Evolutionary conservation across 2,113 vertebrate species (phyloP), one percentile per base, ranked within the genome.

Genomic region (Laticauda laticaudata): DNA sequence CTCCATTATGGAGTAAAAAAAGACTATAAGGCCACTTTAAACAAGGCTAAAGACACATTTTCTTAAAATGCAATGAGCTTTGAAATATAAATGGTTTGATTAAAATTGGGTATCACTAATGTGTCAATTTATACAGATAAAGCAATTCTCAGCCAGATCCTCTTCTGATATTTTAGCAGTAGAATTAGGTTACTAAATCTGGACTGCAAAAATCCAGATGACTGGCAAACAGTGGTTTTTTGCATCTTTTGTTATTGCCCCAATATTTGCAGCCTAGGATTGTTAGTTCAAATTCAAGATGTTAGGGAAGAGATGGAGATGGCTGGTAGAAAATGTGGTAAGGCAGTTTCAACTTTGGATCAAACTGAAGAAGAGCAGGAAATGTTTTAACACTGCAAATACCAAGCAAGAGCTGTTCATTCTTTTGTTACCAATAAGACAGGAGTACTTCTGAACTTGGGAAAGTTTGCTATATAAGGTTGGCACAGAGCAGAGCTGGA

Each of bases 401-500:
- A 43, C 10, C 88, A 90, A n/a, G 11, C 64, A 48, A 85, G 53
- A 55, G 81, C 51, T 81, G 34, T 48, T 24, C 18, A 14, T 51
- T 86, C 21, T 48, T 87, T 92, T 14, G 21, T 89, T 61, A 61
- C 34, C 90, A 86, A 93, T 91, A 23, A 91, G 29, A 43, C 54
- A 10, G 54, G 88, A 92, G 92, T 59, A 87, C 91, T 94, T 92
- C 91, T 96, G 90, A 93, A 96, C 92, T 95, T 96, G 93, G 75
- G 91, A 92, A 93, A 95, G 57, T 88, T 91, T 51, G 81, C 95
- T 96, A 89, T 94, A 93, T 81, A 96, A 96, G 61, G 1, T 7
- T 91, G 95, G 92, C 93, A 94, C 95, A 96, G 94, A 95, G 94
- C 94, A 94, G 18, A 81, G 56, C 94, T 43, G 7, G 26, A 89